These are phyloP conservation scores for Drosophila persimilis DNA, from an alignment of 1,140 invertebrate species.

Conservation along the genomic window DNA sequence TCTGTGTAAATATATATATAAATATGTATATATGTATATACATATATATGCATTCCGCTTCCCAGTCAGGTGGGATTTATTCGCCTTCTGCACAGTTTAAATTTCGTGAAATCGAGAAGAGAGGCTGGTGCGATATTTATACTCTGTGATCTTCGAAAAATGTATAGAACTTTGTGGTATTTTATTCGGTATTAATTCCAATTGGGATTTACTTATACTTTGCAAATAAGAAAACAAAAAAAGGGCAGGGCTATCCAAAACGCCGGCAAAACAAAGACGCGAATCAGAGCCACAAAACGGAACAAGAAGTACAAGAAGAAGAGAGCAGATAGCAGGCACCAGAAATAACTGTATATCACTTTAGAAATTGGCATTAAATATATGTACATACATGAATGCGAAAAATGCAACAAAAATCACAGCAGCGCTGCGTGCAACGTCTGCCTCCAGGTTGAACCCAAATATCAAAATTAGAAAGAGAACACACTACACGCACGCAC, in stretches of 20 bases:
- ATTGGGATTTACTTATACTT: no score
- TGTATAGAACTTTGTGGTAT: no score
- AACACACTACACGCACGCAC: slow-evolving; percentile 46
- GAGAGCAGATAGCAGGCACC: slow-evolving; percentile 3
- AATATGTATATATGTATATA: no score
- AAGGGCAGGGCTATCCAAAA: slow-evolving; percentile 55
- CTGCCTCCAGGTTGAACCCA: slow-evolving; percentile 59
- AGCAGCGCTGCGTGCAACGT: slow-evolving; percentile 10
- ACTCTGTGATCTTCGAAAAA: no score
- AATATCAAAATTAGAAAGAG: slow-evolving; percentile 55
- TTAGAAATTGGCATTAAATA: not conserved
- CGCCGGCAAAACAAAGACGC: slow-evolving; percentile 79
- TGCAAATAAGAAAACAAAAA: slow-evolving; percentile 46
- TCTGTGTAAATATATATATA: no score
- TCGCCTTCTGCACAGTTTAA: no score
- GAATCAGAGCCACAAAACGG: slow-evolving; percentile 55
- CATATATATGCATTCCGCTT: no score
- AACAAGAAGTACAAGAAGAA: slow-evolving; percentile 35
- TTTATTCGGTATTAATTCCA: no score
- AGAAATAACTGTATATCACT: slow-evolving; percentile 1
- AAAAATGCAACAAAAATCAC: slow-evolving; percentile 9
- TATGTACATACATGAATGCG: no score
- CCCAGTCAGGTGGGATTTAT: no score
- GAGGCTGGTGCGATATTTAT: no score
- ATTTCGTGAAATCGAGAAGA: no score